These are phyloP conservation scores for Drosophila peninsularis DNA, from an alignment of 2,888 invertebrate species.

Conservation along the genomic window DNA sequence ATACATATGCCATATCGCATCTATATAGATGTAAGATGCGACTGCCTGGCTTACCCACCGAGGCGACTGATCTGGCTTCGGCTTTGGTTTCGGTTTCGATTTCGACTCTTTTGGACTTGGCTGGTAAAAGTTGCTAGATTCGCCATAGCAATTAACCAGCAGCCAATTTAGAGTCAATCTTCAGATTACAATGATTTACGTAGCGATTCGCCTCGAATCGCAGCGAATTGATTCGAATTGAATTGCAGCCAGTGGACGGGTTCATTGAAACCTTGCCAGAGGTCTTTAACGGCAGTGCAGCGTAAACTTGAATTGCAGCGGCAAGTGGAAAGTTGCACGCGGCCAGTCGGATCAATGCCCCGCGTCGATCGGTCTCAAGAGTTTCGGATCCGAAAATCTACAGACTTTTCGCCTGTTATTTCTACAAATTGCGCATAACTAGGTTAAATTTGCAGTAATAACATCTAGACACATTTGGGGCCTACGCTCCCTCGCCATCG, in stretches of 20 bases:
- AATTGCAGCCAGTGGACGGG: slow-evolving; percentile 37
- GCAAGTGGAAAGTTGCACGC: slow-evolving; percentile 67
- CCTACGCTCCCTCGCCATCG: background rate
- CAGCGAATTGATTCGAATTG: slow-evolving; percentile 24
- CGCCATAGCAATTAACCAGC: slow-evolving; percentile 77
- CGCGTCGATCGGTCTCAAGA: slow-evolving; percentile 23
- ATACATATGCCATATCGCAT: slow-evolving; percentile 27
- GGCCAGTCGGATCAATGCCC: slow-evolving; percentile 59
- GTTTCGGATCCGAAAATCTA: slow-evolving; percentile 5
- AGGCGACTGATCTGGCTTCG: slow-evolving; percentile 39
- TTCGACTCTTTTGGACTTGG: slow-evolving; percentile 52
- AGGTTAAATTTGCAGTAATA: slow-evolving; percentile 22
- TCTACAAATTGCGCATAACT: slow-evolving; percentile 7
- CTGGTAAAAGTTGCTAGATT: slow-evolving; percentile 79
- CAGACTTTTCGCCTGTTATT: background rate
- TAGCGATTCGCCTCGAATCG: slow-evolving; percentile 26
- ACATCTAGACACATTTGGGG: slow-evolving; percentile 11
- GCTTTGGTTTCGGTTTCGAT: slow-evolving; percentile 23
- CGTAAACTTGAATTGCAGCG: slow-evolving; percentile 70
- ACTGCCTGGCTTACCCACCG: slow-evolving; percentile 14
- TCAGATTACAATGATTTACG: slow-evolving; percentile 35
- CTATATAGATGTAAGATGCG: slow-evolving; percentile 34
- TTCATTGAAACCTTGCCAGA: slow-evolving; percentile 74
- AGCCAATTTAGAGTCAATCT: slow-evolving; percentile 31
- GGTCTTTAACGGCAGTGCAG: slow-evolving; percentile 60